Evolutionary conservation across 2,113 vertebrate genomes (phyloP), one percentile per base, ranked within the genome.

Genomic region (Oncorhynchus masou): DNA sequence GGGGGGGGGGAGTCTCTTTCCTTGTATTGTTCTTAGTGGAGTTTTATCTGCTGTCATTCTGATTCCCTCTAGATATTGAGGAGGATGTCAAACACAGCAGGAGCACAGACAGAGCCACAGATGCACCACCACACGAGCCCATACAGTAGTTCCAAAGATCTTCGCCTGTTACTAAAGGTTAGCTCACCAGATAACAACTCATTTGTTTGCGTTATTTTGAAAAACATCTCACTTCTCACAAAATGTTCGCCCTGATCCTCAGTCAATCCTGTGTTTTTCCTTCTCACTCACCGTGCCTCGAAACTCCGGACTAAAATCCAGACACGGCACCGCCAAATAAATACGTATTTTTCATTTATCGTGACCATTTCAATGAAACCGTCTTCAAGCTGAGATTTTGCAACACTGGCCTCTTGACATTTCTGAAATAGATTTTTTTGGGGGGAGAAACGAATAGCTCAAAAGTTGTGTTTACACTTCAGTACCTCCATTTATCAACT

Each of bases 21-120:
- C 78, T 81, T 86, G 80, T 72, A 84, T 88, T 82, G 83, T 74
- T 79, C 81, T 85, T 49, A 77, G 81, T 79, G 81, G 81, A 85
- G 73, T 87, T 88, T 89, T 84, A 89, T 88, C 85, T 88, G 88
- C 88, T 86, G 89, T 88, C 89, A 88, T 75, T 82, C 75, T 72
- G 70, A 54, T 54, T 54, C 51, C 51, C 51, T 16, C 15, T 2
- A 54, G 51, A 54, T 19, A 3, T 16, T 19, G 51, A 54, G 51
- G 51, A 88, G 78, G 51, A 31, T 86, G 83, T 82, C 73, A 86
- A 79, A 80, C 80, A 65, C 54, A 60, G 51, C n/a, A 20, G n/a
- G 7, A n/a, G 22, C 22, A 1, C 69, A 45, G 29, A 24, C 16
- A 70, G 2, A 20, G 3, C 3, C 31, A 19, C 19, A 3, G 59